Base-by-base conservation (phyloP, 2,888 invertebrate species). In the Therioaphis trifolii region DNA sequence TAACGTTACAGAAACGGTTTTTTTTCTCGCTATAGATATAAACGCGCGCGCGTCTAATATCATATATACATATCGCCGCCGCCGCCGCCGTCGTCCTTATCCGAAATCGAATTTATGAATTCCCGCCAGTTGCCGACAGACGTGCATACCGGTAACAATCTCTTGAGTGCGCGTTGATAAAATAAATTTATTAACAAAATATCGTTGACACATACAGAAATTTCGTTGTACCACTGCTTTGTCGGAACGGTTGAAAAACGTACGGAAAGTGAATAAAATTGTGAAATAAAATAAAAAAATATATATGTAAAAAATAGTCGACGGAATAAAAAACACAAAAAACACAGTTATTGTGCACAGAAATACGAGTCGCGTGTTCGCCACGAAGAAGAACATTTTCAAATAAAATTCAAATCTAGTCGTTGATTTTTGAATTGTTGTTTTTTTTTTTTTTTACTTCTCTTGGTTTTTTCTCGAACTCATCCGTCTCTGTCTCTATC, bases 61-160 rank as follows among this genome's bases (percentile, higher is more conserved):
- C 40, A 58, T 11, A 27, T 18, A 24, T 27, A 40, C n/a, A 55
- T 52, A 52, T 52, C 76, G 46, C 21, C 46, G 43, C 18, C n/a
- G 55, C n/a, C 43, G 43, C 9, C 12, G 68, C n/a, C 49, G 46
- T 43, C 29, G 63, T 55, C 21, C 72, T 82, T 82, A 82, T 82
- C 72, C 82, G 82, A 66, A 82, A 69, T 63, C 24, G 63, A 82
- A 72, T 72, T 63, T 40, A 63, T 71, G 24, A 63, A 63, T 82
- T 82, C 82, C 74, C 82, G 82, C 74, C 82, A 82, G 82, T 82
- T 40, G 82, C 63, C 52, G 61, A 74, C 63, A 11, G 72, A 74
- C 74, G 74, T 74, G 82, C 82, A 27, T 71, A 61, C 82, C 82
- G 74, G 72, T 61, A 82, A 82, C 72, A 52, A 18, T 40, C 18